These are phyloP conservation scores for Mionectes macconnelli DNA, from an alignment of 2,113 vertebrate genomes.

Conservation along the genomic window DNA sequence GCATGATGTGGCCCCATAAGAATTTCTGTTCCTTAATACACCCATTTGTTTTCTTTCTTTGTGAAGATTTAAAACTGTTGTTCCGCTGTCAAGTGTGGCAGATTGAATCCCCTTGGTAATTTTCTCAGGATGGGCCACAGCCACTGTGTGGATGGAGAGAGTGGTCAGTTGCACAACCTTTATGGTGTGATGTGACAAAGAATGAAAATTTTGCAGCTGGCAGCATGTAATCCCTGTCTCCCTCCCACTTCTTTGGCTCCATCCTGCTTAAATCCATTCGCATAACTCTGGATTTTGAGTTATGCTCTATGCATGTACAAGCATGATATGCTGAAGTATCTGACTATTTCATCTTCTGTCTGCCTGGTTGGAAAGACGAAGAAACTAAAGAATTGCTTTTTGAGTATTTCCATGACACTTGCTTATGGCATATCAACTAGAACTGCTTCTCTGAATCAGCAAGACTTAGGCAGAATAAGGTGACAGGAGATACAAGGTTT, in stretches of 20 bases:
- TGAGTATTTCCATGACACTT: not conserved
- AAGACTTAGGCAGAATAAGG: not conserved
- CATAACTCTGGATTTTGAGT: slow-evolving; percentile 34
- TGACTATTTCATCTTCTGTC: not conserved
- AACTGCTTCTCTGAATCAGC: not conserved
- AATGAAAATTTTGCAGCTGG: slow-evolving; percentile 35
- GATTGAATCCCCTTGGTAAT: not conserved
- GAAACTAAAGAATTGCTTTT: not conserved
- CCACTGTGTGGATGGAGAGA: not conserved
- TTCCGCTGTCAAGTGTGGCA: slow-evolving; percentile 10
- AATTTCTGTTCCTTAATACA: slow-evolving; percentile 44
- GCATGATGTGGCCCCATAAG: slow-evolving; percentile 16
- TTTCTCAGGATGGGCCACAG: not conserved
- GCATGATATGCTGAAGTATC: not conserved
- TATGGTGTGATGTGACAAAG: slow-evolving; percentile 15
- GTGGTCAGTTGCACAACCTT: not conserved
- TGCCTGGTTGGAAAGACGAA: not conserved
- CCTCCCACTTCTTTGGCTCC: not conserved
- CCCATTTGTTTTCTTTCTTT: slow-evolving; percentile 24
- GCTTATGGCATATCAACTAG: not conserved
- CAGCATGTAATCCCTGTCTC: slow-evolving; percentile 16
- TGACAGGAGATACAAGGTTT: not conserved
- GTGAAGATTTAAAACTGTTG: slow-evolving; percentile 18
- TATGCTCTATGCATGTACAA: slow-evolving; percentile 2
- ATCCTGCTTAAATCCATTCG: slow-evolving; percentile 9